Evolutionary conservation across 1,140 invertebrate species (phyloP), one percentile per base, ranked within the genome.

Genomic region (Lasioglossum albipes): DNA sequence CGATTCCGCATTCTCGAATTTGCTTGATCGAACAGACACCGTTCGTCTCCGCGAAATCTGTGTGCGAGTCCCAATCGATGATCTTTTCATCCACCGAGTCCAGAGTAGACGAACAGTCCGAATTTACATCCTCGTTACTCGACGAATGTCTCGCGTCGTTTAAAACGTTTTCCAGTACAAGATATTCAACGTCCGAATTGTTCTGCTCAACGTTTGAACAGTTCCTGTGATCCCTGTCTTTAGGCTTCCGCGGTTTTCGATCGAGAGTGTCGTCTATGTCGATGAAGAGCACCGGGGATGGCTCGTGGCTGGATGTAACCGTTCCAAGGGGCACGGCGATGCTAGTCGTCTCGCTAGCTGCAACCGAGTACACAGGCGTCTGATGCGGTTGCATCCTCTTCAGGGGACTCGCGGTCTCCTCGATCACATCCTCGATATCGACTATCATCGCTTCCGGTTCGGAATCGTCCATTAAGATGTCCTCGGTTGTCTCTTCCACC

Each of bases 291-390:
- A 88, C 86, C 4, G 90, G 89, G 0, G 90, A 90, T 2, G 87
- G 87, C 59, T 91, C 88, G 61, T 91, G 90, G 45, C 89, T 90
- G 4, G 91, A 87, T 0, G 90, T 90, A 0, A 91, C 89, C 10
- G 89, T 91, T 10, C 89, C 90, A 49, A 91, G 88, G 0, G 91
- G 91, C 45, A 92, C 86, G 7, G 90, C 92, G 52, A 93, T 90
- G 67, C 92, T 91, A 20, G 87, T 90, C n/a, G 91, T 91, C 81
- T 92, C 71, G 90, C 93, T 89, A 90, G 94, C 75, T 93, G 94
- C 77, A 90, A 94, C 78, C 93, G 95, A 87, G 84, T 96, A 96
- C 0, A 96, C 94, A 0, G 96, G 96, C 31, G 95, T 96, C 82
- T 96, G 95, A 45, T 95, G 95, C 2, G 95, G 95, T 67, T 94